Evolutionary conservation across 2,888 invertebrate genomes (phyloP).

Genomic region (Elysia crispata): DNA sequence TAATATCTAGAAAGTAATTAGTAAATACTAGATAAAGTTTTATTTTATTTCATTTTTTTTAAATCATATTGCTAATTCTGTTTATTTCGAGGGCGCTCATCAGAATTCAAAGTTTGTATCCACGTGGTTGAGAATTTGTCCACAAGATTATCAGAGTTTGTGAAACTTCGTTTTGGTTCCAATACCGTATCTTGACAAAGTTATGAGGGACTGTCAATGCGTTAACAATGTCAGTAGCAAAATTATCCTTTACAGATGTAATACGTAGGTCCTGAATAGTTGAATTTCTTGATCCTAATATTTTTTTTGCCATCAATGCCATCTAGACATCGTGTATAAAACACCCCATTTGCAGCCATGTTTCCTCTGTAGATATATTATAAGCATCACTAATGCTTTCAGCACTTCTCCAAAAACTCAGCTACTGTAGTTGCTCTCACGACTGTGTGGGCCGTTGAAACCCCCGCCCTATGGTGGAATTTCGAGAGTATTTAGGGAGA

Average conservation of each 20-base stretch:
- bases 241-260: slow-evolving; percentile 21
- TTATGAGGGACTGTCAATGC: too few relatives aligned
- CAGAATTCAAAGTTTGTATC: too few relatives aligned
- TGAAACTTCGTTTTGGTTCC: too few relatives aligned
- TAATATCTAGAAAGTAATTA: too few relatives aligned
- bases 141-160: too few relatives aligned
- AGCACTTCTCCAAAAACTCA: neutral
- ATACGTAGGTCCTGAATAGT: slow-evolving; percentile 17
- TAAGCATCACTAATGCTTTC: neutral
- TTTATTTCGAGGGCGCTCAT: too few relatives aligned
- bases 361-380: slow-evolving; percentile 5
- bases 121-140: too few relatives aligned
- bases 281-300: neutral
- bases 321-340: slow-evolving; percentile 4
- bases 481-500: neutral
- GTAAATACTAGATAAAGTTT: too few relatives aligned
- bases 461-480: neutral
- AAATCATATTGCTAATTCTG: too few relatives aligned
- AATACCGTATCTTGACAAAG: too few relatives aligned
- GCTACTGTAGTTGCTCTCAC: neutral
- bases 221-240: too few relatives aligned
- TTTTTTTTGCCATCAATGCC: slow-evolving; percentile 25
- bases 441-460: neutral
- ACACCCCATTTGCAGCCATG: slow-evolving; percentile 7
- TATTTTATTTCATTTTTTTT: too few relatives aligned